A percentile compares a stretch with the other conserved stretches of the same genome.
phyloP scores from a whole-genome alignment of 2,797 vertebrate species.

The Rhabdomys pumilio region DNA sequence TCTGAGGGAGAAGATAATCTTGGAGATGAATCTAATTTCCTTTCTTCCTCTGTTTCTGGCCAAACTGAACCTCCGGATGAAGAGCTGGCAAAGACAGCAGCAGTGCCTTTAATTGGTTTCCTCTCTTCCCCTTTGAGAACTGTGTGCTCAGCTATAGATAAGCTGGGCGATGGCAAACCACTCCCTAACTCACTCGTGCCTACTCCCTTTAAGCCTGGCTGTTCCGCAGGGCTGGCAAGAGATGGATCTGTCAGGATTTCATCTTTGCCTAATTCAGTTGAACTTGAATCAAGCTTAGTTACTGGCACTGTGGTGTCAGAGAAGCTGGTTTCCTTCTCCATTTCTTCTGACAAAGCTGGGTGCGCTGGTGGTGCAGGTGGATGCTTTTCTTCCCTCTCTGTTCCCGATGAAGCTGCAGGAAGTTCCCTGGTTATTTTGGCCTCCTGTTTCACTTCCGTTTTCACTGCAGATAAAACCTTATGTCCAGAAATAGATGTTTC shows the following conservation, averaged over 20 bases:
- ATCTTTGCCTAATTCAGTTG: slow-evolving; percentile 61
- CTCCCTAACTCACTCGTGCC: slow-evolving; percentile 28
- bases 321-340: slow-evolving; percentile 36
- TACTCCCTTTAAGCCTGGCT: slow-evolving; percentile 44
- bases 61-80: neutral
- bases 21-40: slow-evolving; percentile 23
- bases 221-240: neutral
- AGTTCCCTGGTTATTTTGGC: slow-evolving; percentile 49
- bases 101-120: neutral
- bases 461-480: slow-evolving; percentile 61
- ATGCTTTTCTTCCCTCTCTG: slow-evolving; percentile 3
- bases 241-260: slow-evolving; percentile 57
- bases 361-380: neutral
- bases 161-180: neutral
- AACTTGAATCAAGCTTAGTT: slow-evolving; percentile 63
- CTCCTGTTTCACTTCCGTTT: slow-evolving; percentile 39
- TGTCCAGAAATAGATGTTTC: slow-evolving; percentile 67
- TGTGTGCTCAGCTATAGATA: neutral
- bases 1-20: neutral
- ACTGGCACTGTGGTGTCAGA: slow-evolving; percentile 13
- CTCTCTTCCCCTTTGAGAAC: slow-evolving; percentile 57
- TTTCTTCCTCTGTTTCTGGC: slow-evolving; percentile 65
- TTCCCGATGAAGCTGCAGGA: slow-evolving; percentile 13
- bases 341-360: slow-evolving; percentile 60
- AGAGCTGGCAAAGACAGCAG: slow-evolving; percentile 15